Base-by-base conservation (phyloP, 2,888 invertebrate genomes). In the Zaprionus lineosus region DNA sequence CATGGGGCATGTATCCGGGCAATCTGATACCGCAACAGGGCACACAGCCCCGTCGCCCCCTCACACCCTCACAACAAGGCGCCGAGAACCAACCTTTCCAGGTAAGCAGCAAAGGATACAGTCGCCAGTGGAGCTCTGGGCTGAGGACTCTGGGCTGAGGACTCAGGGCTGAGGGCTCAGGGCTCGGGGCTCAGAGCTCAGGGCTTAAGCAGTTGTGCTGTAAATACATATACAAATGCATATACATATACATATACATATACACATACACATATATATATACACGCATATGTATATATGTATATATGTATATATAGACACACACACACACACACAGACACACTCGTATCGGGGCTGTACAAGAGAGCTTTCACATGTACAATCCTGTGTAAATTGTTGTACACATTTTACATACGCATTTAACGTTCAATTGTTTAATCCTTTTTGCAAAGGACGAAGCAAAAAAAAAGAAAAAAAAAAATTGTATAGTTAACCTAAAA, bases 1-100 rank as follows among this genome's bases (percentile, higher is more conserved):
- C 97, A 19, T 98, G 98, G 97, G 94, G 95, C 73, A 96, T 98
- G 86, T 98, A 98, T 91, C 97, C 97, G 31, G 93, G 95, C 36
- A 93, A 94, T 88, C 91, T 94, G 78, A 92, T 94, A 86, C 94
- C 94, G 76, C 94, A 94, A 84, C 91, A 92, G 68, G 91, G 92
- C 77, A 91, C 92, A 87, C 93, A 93, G 79, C 94, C 94, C 81
- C 92, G 95, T 66, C 92, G 96, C 88, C 96, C 95, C 69, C 92
- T 95, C 77, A 95, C 95, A 66, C 95, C 96, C 57, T 93, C 94
- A 91, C 95, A 90, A 92, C 95, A 91, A 90, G 89, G 91, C 28
- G 88, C 89, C 59, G 90, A 90, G 64, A 90, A 89, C 84, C 90
- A 89, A 78, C 87, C 90, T 56, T 90, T 89, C 86, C 90, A 90